Base-by-base conservation (phyloP, 2,797 vertebrate species). In the Spinus olivaceus region DNA sequence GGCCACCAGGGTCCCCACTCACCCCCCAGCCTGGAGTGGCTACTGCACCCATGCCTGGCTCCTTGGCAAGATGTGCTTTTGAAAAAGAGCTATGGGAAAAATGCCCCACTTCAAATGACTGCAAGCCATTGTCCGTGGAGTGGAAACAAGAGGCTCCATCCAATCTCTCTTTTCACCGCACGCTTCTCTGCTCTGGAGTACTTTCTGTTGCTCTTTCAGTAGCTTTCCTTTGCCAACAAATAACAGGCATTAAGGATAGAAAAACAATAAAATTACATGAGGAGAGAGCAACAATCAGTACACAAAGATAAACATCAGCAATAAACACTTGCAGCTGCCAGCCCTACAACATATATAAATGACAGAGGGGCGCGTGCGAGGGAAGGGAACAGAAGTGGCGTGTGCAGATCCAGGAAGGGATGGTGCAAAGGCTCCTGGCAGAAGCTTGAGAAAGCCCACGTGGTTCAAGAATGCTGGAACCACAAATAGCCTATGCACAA, bases 271-370 rank as follows among this genome's bases (percentile, higher is more conserved):
- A 87, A 91, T 81, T 59, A 65, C 84, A 61, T 2, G 61, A 89
- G 71, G 53, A 74, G 60, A 72, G 51, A 80, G 53, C 66, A 46
- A n/a, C 66, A 46, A 70, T 73, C 91, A 44, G 64, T 51, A 63
- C 63, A 70, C 51, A 66, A 57, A 92, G 91, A 88, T 87, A 92
- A 88, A 86, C 57, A 88, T 93, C 88, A 88, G 86, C 86, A 84
- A 76, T 78, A 72, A 95, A 66, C 67, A 46, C 78, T 85, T 86
- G 54, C 67, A 79, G 74, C 81, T 92, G 86, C 91, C 74, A 84
- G 78, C 47, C 56, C 32, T 47, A 66, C 30, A 72, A 61, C 28
- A 22, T 66, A 27, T n/a, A 84, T 57, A 89, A 87, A 49, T 60
- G 84, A 63, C 69, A 76, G 66, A 79, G 51, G 16, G 30, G 10